Base-by-base conservation (phyloP, 2,888 invertebrate genomes). In the Drosophila monieri region DNA sequence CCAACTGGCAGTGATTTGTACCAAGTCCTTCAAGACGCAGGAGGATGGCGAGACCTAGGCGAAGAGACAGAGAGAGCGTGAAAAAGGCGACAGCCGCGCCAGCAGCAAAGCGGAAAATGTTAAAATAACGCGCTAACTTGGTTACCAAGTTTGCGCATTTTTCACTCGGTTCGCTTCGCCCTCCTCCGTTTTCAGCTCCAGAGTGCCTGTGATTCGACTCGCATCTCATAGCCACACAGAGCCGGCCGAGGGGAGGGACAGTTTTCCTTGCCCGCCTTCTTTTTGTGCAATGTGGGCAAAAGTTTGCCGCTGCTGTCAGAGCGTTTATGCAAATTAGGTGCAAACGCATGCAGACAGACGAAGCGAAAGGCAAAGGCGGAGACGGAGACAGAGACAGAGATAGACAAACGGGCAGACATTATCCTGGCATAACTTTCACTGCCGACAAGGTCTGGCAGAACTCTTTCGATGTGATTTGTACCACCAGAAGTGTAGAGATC, bases 51-150 rank as follows among this genome's bases (percentile, higher is more conserved):
- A 64, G 67, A 44, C 25, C 15, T 21, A 25, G 55, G 35, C 46
- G 27, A n/a, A 66, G 18, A 48, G 23, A 27, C 41, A n/a, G 37
- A n/a, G 57, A 57, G 48, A 66, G 56, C 32, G 55, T 57, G 60
- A 62, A 71, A 68, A 73, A 75, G 73, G 56, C 58, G 55, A 72
- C 69, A 69, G 69, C 72, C 71, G 69, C 46, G 46, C 68, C 68
- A 74, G 78, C 75, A 75, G 69, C 61, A 81, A 77, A 85, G 84
- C 79, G 86, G 77, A 83, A 85, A 79, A 85, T 81, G 88, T 80
- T 81, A 80, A 88, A 88, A 85, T 80, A 86, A 84, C 78, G 77
- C 86, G 85, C 80, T 84, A 88, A 88, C 88, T 88, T 88, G 87
- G 88, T 85, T 87, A 87, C 79, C 78, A 85, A 88, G 87, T 86